Evolutionary conservation across 2,888 invertebrate species (phyloP), one percentile per base, ranked within the genome.

Genomic region (Dorcus parallelipipedus): DNA sequence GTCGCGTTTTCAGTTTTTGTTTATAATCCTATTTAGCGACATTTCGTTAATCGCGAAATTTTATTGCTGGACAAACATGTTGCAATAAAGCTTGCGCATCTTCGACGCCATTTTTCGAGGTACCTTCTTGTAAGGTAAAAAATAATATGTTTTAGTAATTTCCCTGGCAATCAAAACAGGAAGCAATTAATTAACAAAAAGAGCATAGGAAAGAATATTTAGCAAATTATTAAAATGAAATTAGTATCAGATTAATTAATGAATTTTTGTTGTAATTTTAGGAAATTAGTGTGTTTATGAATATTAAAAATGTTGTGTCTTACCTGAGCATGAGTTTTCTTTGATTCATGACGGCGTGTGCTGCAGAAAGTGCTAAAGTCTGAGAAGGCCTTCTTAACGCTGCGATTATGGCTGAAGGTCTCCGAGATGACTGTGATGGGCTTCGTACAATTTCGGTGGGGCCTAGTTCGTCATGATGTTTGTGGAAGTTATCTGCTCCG

Each of bases 371-470:
- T 1, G 84, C 84, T 33, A 84, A 73, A n/a, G 83, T 82, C 68
- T 84, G 84, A 43, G 84, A 84, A 3, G 85, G 84, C 39, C 85
- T 78, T 5, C 85, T 80, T 59, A 85, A 80, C 14, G 85, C 84
- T n/a, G 86, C 85, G 62, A 86, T 82, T 49, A 86, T 83, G 1
- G 83, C 81, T 6, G 86, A 86, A 0, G 86, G 85, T 45, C 87
- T 80, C 70, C 87, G 82, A 66, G 76, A 76, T 3, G 72, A 73
- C 8, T 66, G 59, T 40, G 63, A 49, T 14, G 64, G 64, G n/a
- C 56, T 56, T 33, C 26, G 26, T 7, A 33, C 26, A 7, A 33
- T 33, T 33, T 33, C 26, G 26, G 26, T 33, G 26, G 26, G 26
- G 26, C 26, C 26, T 33, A 33, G 26, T 3, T 33, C 26, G 26